phyloP scores from a whole-genome alignment of 2,888 invertebrate genomes.

The Baronia brevicornis region DNA sequence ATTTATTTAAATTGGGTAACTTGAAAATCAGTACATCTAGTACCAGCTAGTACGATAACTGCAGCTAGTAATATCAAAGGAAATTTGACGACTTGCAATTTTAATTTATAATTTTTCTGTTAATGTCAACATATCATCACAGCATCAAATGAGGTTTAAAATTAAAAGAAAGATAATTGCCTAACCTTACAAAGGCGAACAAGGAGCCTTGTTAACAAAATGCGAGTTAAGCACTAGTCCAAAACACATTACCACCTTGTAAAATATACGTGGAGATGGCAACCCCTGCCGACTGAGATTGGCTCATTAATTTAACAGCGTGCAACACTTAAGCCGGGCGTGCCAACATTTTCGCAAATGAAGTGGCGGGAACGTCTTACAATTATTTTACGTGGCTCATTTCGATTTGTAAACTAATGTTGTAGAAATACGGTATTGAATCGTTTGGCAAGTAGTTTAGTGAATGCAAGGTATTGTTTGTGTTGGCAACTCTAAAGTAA shows the following conservation, averaged over 20 bases:
- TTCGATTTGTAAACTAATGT: constrained; percentile 2
- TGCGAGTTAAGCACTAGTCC: constrained; percentile 26
- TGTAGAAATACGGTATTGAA: constrained; percentile 15
- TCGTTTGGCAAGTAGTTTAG: constrained; percentile 9
- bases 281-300: constrained; percentile 59
- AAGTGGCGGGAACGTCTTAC: constrained; percentile 57
- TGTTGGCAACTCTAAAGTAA: constrained; percentile 33
- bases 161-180: too few species aligned
- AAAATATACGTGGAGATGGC: constrained; percentile 60
- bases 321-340: constrained; percentile 71
- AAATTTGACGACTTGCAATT: too few species aligned
- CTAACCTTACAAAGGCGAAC: constrained; percentile 3
- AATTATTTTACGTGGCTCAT: constrained; percentile 18
- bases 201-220: constrained; percentile 9
- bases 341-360: constrained; percentile 70
- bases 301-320: constrained; percentile 75
- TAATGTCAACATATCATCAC: too few species aligned
- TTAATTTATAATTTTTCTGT: too few species aligned
- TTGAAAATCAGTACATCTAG: too few species aligned
- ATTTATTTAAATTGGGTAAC: too few species aligned
- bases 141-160: too few species aligned
- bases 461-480: constrained; percentile 15
- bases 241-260: constrained; percentile 63
- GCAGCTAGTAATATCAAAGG: too few species aligned
- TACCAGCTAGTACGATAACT: too few species aligned